phyloP scores from a whole-genome alignment of 2,888 invertebrate genomes.

The Neoascia interrupta region DNA sequence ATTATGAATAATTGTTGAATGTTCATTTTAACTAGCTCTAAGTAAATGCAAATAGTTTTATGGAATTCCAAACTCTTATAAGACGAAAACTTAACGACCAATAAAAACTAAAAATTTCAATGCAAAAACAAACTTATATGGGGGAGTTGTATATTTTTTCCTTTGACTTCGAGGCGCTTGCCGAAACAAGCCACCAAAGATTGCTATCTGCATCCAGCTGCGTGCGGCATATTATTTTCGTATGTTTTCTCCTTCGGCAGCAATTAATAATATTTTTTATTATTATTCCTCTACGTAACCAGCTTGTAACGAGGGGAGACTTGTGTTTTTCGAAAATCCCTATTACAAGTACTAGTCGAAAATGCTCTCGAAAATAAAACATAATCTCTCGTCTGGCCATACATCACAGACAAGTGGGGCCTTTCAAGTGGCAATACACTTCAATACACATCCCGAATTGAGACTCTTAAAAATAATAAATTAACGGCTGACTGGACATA shows the following conservation, averaged over 20 bases:
- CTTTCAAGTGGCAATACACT: slow-evolving; percentile 57
- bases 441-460: slow-evolving; percentile 22
- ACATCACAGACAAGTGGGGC: slow-evolving; percentile 44
- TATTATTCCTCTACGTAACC: too few species aligned
- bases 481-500: slow-evolving; percentile 33
- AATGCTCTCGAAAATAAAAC: slow-evolving; percentile 46
- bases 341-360: not conserved
- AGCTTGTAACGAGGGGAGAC: too few species aligned
- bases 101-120: slow-evolving; percentile 18
- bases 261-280: slow-evolving; percentile 24
- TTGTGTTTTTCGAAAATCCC: too few species aligned
- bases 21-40: not conserved
- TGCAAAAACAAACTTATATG: slow-evolving; percentile 20
- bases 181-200: slow-evolving; percentile 10
- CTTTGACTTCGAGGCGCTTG: not conserved
- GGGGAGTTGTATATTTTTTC: not conserved
- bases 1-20: too few species aligned
- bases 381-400: slow-evolving; percentile 44
- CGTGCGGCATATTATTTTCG: slow-evolving; percentile 11
- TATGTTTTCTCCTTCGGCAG: not conserved
- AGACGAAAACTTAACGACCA: slow-evolving; percentile 10
- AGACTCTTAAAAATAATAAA: slow-evolving; percentile 50
- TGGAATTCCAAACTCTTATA: slow-evolving; percentile 13
- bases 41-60: slow-evolving; percentile 8
- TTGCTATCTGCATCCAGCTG: slow-evolving; percentile 3